phyloP scores from a whole-genome alignment of 2,888 invertebrate genomes.

The Orchestes rusci region DNA sequence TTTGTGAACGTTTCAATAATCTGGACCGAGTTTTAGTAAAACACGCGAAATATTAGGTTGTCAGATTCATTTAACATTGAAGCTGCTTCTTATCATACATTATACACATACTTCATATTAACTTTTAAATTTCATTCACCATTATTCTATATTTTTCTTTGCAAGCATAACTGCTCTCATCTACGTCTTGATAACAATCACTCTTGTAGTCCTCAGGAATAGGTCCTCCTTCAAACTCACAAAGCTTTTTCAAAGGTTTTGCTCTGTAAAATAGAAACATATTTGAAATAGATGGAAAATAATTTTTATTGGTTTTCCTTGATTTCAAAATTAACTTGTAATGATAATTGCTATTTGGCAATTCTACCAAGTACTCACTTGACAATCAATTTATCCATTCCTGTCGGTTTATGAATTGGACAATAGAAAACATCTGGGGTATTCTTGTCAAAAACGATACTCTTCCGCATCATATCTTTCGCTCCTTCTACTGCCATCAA shows the following conservation, averaged over 20 bases:
- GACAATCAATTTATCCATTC: conserved; percentile 66
- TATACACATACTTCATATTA: neutral
- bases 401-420: conserved; percentile 68
- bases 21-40: too few species aligned
- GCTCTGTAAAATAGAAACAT: conserved; percentile 45
- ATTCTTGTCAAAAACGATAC: conserved; percentile 71
- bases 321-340: neutral
- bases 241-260: conserved; percentile 61
- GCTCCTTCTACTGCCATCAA: conserved; percentile 35
- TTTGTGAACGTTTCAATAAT: too few species aligned
- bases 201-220: conserved; percentile 67
- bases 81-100: too few species aligned
- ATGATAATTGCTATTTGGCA: neutral
- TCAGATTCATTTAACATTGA: too few species aligned
- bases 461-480: conserved; percentile 69
- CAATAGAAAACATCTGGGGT: conserved; percentile 76
- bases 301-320: neutral
- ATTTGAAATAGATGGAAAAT: conserved; percentile 1
- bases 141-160: conserved; percentile 74
- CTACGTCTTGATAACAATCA: conserved; percentile 73
- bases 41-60: too few species aligned
- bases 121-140: conserved; percentile 44
- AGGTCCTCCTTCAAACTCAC: conserved; percentile 64
- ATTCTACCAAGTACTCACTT: conserved; percentile 41
- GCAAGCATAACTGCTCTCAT: conserved; percentile 72